Conservation (phyloP, 2,888 invertebrate species). For the Trypoxylon attenuatum region DNA sequence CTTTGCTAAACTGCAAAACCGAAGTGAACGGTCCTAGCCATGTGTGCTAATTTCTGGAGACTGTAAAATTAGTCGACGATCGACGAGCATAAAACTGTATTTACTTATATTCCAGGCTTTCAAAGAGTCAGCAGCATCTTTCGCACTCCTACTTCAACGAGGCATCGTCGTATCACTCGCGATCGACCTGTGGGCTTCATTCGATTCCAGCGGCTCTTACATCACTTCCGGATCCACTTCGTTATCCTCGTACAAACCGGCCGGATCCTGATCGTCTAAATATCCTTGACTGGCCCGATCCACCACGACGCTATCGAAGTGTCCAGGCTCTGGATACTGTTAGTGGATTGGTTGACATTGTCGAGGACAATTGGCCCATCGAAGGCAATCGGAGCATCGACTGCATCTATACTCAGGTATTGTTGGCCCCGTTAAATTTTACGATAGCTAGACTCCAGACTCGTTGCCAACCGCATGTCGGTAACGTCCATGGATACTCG, state of each 20-base stretch:
- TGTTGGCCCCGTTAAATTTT: too few relatives aligned
- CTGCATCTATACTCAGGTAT: constrained; percentile 72
- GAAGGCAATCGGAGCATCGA: constrained; percentile 70
- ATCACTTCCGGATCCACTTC: constrained; percentile 62
- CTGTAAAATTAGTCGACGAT: too few relatives aligned
- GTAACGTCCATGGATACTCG: too few relatives aligned
- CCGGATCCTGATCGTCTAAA: constrained; percentile 66
- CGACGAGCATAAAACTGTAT: not conserved
- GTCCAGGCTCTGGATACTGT: constrained; percentile 71
- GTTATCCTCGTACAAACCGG: constrained; percentile 50
- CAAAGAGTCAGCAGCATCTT: constrained; percentile 71
- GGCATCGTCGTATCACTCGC: constrained; percentile 62
- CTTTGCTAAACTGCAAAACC: too few relatives aligned
- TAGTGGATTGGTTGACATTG: constrained; percentile 71
- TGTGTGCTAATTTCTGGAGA: too few relatives aligned
- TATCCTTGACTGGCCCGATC: constrained; percentile 71
- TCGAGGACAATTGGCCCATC: constrained; percentile 70
- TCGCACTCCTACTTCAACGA: constrained; percentile 68
- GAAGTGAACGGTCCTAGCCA: too few relatives aligned
- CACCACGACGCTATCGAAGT: constrained; percentile 67
- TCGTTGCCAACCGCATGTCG: too few relatives aligned
- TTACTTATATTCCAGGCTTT: constrained; percentile 57
- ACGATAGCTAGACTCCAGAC: too few relatives aligned
- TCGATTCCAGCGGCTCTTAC: constrained; percentile 60
- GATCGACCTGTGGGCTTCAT: constrained; percentile 68